phyloP scores from a whole-genome alignment of 2,888 invertebrate genomes.

The Drosophila rubida region DNA sequence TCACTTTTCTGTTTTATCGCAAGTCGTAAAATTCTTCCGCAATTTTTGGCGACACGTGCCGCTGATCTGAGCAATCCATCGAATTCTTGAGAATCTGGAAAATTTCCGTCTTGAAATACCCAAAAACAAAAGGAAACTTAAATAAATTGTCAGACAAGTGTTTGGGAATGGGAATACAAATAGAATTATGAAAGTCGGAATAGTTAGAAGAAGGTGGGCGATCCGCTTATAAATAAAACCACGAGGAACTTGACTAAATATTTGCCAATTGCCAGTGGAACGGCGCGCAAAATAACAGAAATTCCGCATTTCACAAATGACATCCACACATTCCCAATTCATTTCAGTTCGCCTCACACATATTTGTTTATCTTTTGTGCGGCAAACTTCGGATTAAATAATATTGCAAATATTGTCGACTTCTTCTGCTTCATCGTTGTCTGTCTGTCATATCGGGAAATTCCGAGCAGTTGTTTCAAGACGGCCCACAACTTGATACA shows the following conservation, averaged over 20 bases:
- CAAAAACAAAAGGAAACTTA: slow-evolving; percentile 2
- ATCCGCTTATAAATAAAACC: slow-evolving; percentile 26
- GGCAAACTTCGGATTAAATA: slow-evolving; percentile 49
- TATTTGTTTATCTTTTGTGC: slow-evolving; percentile 12
- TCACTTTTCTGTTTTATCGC: not conserved
- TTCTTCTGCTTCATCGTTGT: not conserved
- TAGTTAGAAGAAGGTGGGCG: slow-evolving; percentile 20
- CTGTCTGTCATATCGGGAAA: slow-evolving; percentile 31
- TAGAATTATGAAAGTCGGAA: slow-evolving; percentile 25
- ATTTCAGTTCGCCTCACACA: slow-evolving; percentile 23
- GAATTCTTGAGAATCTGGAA: slow-evolving; percentile 26
- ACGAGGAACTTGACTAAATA: slow-evolving; percentile 45
- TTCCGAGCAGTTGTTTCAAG: slow-evolving; percentile 45
- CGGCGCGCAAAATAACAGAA: slow-evolving; percentile 48
- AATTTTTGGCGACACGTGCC: slow-evolving; percentile 40
- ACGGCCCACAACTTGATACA: slow-evolving; percentile 37
- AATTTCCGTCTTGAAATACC: slow-evolving; percentile 22
- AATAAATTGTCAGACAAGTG: slow-evolving; percentile 31
- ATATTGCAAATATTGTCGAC: slow-evolving; percentile 54
- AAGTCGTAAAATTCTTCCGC: slow-evolving; percentile 15
- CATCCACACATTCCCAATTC: slow-evolving; percentile 49
- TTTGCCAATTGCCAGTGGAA: slow-evolving; percentile 34
- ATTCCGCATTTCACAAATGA: slow-evolving; percentile 63
- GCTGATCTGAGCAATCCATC: slow-evolving; percentile 3
- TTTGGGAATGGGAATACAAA: slow-evolving; percentile 16